Evolutionary conservation across 2,888 invertebrate species (phyloP), one percentile per base, ranked within the genome.

Genomic region (Hydriomena furcata): DNA sequence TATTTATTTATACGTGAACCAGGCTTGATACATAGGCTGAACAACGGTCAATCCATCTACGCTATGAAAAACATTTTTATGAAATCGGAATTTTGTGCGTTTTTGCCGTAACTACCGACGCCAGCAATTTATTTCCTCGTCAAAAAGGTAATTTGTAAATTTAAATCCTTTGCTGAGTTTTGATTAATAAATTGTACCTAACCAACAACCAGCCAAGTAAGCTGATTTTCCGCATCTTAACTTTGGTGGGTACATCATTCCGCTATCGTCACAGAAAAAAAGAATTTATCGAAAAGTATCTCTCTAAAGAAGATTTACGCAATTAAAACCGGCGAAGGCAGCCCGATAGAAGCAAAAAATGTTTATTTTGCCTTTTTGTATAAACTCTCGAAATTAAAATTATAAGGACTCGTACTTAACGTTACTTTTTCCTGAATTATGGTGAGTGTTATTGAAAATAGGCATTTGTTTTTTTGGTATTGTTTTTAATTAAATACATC

Each of bases 241-340:
- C 77, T 37, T 42, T 28, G 31, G 28, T 27, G 24, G 28, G 77
- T 77, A 77, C 66, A 70, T 71, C 66, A 65, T 68, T 60, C 60
- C 61, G 57, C 64, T 72, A 72, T 63, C 74, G 61, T 66, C 66
- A 66, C 68, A 55, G 66, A 69, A 77, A 76, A 17, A 77, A 78
- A 77, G 71, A 78, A 76, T 75, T 76, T 66, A 77, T 79, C 74
- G 61, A 70, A 71, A 76, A 67, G 65, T 71, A 80, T 73, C 71
- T 70, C 65, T 68, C 63, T 71, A 76, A 80, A 84, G 81, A 76
- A 80, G 84, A 84, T 86, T 86, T 80, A 69, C 73, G 77, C 83
- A 84, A 84, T 85, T 86, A 84, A 82, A 85, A 74, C 63, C 71
- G 70, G 66, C 71, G 73, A 37, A 68, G 60, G 71, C 60, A 72